These are phyloP conservation scores for Argyresthia goedartella DNA, from an alignment of 2,888 invertebrate species.

Conservation along the genomic window DNA sequence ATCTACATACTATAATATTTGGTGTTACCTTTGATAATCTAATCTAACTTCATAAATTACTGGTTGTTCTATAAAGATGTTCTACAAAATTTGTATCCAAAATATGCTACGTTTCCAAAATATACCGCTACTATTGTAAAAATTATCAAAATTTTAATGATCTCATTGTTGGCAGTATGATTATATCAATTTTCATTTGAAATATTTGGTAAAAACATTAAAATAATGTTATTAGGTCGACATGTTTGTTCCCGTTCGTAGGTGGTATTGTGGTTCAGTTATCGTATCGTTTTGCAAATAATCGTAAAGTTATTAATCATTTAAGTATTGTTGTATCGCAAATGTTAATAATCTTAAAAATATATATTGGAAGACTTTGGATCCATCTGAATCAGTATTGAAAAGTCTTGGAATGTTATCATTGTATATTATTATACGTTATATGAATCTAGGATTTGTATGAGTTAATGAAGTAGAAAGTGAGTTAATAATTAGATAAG, in stretches of 20 bases:
- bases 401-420: not conserved
- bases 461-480: too few species aligned
- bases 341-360: too few species aligned
- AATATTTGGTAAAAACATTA: slow-evolving; percentile 28
- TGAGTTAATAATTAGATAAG: too few species aligned
- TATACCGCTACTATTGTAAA: too few species aligned
- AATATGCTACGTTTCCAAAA: slow-evolving; percentile 40
- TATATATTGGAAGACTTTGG: slow-evolving; percentile 4
- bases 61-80: slow-evolving; percentile 42
- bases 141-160: too few species aligned
- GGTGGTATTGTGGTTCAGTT: too few species aligned
- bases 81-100: slow-evolving; percentile 53
- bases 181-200: not conserved
- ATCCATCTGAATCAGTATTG: not conserved
- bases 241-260: slow-evolving; percentile 45
- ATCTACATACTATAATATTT: slow-evolving; percentile 1
- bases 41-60: slow-evolving; percentile 53
- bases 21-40: slow-evolving; percentile 33
- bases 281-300: too few species aligned
- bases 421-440: not conserved
- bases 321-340: too few species aligned
- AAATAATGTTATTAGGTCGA: slow-evolving; percentile 50
- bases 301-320: too few species aligned
- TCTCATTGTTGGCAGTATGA: not conserved
- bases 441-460: not conserved